Base-by-base conservation (phyloP, 2,888 invertebrate genomes). In the Eudasyphora cyanicolor region DNA sequence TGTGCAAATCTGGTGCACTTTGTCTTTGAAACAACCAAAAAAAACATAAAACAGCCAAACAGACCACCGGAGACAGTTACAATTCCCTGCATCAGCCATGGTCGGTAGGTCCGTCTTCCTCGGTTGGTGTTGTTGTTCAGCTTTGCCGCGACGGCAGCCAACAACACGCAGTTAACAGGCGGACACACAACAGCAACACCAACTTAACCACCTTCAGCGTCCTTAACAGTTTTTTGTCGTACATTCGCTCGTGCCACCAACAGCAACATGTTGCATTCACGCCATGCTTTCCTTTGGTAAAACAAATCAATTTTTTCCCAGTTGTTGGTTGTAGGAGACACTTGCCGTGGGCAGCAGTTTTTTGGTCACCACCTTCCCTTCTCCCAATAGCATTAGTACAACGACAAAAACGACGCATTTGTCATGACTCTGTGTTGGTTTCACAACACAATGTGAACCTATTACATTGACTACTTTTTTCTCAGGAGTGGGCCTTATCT, bases 231-330 rank as follows among this genome's bases (percentile, higher is more conserved):
- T 54, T 54, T 17, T 49, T 17, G 19, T n/a, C n/a, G n/a, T n/a
- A n/a, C 24, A 14, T 57, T 54, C 8, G 14, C 45, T 57, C 24
- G 12, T 57, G 57, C 24, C 27, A 14, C 27, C 49, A 17, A n/a
- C 27, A 57, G 10, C 57, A 57, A 57, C 57, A 57, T 57, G 57
- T 57, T 57, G 57, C 57, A 27, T 57, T n/a, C n/a, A n/a, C n/a
- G n/a, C n/a, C 38, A 38, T 38, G 38, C 38, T 5, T n/a, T 45
- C 45, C 45, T 45, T 45, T 45, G n/a, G 12, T n/a, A 45, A 45
- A n/a, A 45, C 45, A 45, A 45, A 45, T 45, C 45, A n/a, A 45
- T 45, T 12, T 38, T n/a, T 1, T 45, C 6, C n/a, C n/a, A n/a
- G n/a, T n/a, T 45, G 6, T 38, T 38, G 45, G n/a, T n/a, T 38